Percentiles rank a stretch among this genome's conserved stretches.
These are phyloP conservation scores for Drosophila nr. fundita DNA, from an alignment of 2,888 invertebrate genomes.

Conservation along the genomic window DNA sequence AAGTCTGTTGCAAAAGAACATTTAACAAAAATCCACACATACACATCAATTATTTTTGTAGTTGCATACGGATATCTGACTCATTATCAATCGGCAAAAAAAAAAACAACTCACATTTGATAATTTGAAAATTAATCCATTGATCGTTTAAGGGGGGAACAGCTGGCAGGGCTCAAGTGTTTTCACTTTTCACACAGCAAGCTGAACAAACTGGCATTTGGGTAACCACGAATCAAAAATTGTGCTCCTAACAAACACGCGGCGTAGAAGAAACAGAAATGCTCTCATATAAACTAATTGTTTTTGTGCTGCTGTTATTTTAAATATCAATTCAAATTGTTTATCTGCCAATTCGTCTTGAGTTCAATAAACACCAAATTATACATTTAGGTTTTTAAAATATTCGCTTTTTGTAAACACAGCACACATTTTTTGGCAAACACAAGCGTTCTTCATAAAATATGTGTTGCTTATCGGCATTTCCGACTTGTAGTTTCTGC, in stretches of 20 bases:
- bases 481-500: background rate
- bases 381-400: constrained; percentile 1
- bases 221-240: background rate
- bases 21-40: background rate
- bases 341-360: constrained; percentile 8
- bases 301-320: background rate
- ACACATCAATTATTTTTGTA: background rate
- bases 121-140: constrained; percentile 33
- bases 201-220: background rate
- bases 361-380: constrained; percentile 5
- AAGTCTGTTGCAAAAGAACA: background rate
- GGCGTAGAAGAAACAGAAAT: background rate
- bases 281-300: background rate
- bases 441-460: background rate
- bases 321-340: constrained; percentile 10
- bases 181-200: constrained; percentile 9
- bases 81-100: constrained; percentile 11
- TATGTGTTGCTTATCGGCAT: background rate
- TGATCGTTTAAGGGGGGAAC: constrained; percentile 25
- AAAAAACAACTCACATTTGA: background rate
- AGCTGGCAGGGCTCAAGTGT: constrained; percentile 44
- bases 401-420: constrained; percentile 5
- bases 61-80: constrained; percentile 1
- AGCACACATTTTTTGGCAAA: background rate
- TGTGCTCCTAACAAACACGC: background rate